These are phyloP conservation scores for Gyps fulvus DNA, from an alignment of 2,113 vertebrate species.

Conservation along the genomic window DNA sequence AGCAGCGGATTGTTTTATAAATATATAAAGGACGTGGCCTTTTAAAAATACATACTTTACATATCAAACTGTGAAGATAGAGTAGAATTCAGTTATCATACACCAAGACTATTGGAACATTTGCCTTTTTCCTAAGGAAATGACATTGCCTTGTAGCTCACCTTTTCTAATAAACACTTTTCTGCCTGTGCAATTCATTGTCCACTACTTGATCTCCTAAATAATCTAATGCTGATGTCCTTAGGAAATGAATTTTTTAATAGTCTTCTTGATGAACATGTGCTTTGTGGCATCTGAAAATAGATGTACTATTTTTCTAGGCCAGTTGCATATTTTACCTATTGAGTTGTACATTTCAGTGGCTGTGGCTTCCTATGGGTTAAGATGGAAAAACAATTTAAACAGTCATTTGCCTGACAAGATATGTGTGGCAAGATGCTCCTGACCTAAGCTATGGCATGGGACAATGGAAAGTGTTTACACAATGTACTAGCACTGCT, in stretches of 20 bases:
- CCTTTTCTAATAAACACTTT: background rate
- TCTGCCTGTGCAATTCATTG: background rate
- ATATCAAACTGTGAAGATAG: background rate
- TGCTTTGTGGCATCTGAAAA: conserved; percentile 5
- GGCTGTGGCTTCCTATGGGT: background rate
- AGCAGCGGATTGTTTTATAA: background rate
- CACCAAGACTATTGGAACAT: background rate
- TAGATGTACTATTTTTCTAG: background rate
- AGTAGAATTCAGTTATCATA: background rate
- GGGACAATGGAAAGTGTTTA: too few species aligned
- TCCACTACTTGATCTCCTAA: background rate
- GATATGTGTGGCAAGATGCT: background rate
- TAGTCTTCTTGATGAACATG: background rate
- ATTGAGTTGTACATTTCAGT: background rate
- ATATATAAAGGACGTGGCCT: background rate
- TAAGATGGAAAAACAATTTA: background rate
- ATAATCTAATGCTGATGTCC: background rate
- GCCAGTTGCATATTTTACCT: background rate
- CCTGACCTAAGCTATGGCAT: too few species aligned
- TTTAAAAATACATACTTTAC: background rate
- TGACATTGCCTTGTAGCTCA: background rate
- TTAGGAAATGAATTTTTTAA: conserved; percentile 28
- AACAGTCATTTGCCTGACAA: background rate
- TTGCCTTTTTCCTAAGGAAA: conserved; percentile 5
- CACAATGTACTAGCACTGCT: too few species aligned